Conservation (phyloP, 2,888 invertebrate genomes). For the Rambutsinella grinnellia region DNA sequence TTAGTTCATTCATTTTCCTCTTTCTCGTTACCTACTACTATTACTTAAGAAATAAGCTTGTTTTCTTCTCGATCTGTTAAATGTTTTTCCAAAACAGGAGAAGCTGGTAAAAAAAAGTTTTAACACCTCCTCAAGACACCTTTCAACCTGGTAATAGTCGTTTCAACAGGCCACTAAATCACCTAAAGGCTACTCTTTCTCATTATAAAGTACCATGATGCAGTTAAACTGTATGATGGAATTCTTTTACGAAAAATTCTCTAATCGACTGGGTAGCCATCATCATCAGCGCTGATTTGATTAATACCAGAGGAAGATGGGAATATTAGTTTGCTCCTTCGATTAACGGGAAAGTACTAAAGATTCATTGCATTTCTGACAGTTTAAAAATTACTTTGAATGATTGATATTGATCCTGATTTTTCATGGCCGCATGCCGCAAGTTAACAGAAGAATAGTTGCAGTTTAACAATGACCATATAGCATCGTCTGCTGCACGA, state of each 20-base stretch:
- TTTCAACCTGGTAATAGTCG: conserved; percentile 49
- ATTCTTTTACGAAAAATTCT: not conserved
- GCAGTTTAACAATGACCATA: too few relatives aligned
- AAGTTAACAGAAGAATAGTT: conserved; percentile 25
- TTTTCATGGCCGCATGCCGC: conserved; percentile 56
- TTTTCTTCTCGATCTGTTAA: not conserved
- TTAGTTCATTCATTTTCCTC: not conserved
- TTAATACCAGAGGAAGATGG: conserved; percentile 22
- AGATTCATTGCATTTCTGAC: conserved; percentile 55
- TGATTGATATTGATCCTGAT: conserved; percentile 57
- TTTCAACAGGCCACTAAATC: conserved; percentile 53
- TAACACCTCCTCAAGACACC: conserved; percentile 54
- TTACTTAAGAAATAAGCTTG: not conserved
- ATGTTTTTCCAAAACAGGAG: conserved; percentile 9
- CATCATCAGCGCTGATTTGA: conserved; percentile 4
- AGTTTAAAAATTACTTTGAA: conserved; percentile 51
- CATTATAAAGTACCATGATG: conserved; percentile 1
- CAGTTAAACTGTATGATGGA: too few relatives aligned
- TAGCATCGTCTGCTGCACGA: too few relatives aligned
- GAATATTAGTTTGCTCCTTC: conserved; percentile 31
- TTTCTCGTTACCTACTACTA: not conserved
- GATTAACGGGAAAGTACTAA: conserved; percentile 43
- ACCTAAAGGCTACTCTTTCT: conserved; percentile 48
- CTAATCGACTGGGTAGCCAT: too few relatives aligned
- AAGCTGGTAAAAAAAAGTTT: conserved; percentile 36